Base-by-base conservation (phyloP, 2,888 invertebrate genomes). In the Philonicus albiceps region DNA sequence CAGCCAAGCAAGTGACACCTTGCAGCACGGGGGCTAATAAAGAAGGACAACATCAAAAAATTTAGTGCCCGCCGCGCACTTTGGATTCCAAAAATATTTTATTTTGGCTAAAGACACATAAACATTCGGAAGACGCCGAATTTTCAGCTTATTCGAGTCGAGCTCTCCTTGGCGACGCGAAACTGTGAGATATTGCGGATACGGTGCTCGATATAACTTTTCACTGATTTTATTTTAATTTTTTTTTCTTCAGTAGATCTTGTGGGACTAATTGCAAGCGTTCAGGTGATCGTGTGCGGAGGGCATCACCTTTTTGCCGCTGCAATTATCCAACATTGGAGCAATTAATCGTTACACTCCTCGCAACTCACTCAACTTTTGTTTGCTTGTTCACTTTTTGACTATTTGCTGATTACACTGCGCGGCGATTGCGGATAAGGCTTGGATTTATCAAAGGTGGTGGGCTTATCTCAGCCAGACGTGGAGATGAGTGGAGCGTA, bases 31-130 rank as follows among this genome's bases (percentile, higher is more conserved):
- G 19, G 27, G 19, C 64, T 74, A 34, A 74, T 74, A 31, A 74
- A 74, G 34, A 11, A 37, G 8, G 49, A 78, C 43, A 78, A 78
- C 49, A 78, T 64, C 2, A 31, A 34, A 81, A 43, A 43, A 43
- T 64, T 37, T 8, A 76, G n/a, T 40, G 80, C 31, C 40, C 40
- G 80, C 19, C 55, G 55, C 37, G 19, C 55, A 81, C 27, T 37
- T n/a, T 11, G 55, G 53, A 81, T 81, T 81, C 81, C 81, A 81
- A 81, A 81, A 81, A 81, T 81, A 81, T 81, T 81, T 64, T 64
- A 81, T 55, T 81, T 81, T 81, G 8, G 37, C 16, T 31, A 8
- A 64, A 81, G 55, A 81, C 55, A 81, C 81, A 49, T 81, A 64
- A 81, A 81, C 55, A 31, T 31, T 22, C 19, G 4, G 31, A 81